A percentile compares a stretch with the other conserved stretches of the same genome.
phyloP scores from a whole-genome alignment of 2,797 vertebrate genomes.

The Pempheris klunzingeri region DNA sequence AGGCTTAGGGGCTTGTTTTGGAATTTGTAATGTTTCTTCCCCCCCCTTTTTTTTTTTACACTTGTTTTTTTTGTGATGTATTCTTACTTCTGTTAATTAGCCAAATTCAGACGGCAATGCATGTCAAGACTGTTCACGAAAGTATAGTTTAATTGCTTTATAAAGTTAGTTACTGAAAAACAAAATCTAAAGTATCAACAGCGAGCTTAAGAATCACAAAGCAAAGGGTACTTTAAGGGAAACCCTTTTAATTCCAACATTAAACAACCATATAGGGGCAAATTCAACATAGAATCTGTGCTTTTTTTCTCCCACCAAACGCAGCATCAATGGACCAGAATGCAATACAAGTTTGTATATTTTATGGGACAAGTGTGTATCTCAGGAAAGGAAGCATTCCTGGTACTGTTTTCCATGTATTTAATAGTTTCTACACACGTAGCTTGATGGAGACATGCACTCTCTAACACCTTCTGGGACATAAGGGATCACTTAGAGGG shows the following conservation, averaged over 20 bases:
- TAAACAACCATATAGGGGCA: not conserved
- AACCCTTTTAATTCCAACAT: not conserved
- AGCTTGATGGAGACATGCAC: not conserved
- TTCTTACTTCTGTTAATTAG: constrained; percentile 22
- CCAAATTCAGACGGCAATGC: not conserved
- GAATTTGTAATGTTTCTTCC: not conserved
- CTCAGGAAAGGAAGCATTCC: too few species aligned
- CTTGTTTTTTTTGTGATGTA: not conserved
- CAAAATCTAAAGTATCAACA: not conserved
- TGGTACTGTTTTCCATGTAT: too few species aligned
- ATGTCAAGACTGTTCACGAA: not conserved
- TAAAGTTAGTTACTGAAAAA: not conserved
- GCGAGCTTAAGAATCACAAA: not conserved
- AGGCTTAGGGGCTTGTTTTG: not conserved
- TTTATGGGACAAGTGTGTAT: not conserved
- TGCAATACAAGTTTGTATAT: not conserved
- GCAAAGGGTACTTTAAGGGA: too few species aligned
- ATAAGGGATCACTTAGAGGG: not conserved
- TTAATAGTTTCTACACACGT: too few species aligned
- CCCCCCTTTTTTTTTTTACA: not conserved
- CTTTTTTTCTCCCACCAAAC: not conserved
- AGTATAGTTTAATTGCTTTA: constrained; percentile 10
- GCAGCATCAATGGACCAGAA: not conserved
- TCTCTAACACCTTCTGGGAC: not conserved
- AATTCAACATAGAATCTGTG: not conserved